Conservation (phyloP, 2,888 invertebrate species). For the Eupelmus urozonus region DNA sequence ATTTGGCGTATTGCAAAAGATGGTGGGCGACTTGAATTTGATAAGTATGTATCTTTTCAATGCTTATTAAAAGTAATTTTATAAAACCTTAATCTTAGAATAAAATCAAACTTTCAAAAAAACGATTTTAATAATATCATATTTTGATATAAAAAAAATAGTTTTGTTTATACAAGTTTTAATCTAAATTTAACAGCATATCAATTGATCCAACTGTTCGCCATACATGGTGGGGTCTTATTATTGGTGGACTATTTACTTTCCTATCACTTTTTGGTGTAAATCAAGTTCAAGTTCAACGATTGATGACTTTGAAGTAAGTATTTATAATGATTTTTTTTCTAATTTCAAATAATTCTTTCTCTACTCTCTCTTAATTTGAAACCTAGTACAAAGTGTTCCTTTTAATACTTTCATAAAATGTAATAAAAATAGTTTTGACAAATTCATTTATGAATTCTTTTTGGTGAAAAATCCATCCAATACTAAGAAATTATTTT, state of each 20-base stretch:
- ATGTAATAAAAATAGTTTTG: too few species aligned
- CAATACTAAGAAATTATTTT: too few species aligned
- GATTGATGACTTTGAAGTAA: conserved; percentile 83
- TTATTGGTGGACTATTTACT: conserved; percentile 89
- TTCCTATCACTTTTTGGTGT: conserved; percentile 91
- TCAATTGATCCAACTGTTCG: conserved; percentile 86
- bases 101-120: too few species aligned
- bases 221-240: conserved; percentile 90
- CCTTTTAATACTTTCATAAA: not conserved
- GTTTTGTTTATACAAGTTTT: too few species aligned
- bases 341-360: not conserved
- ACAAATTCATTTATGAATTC: too few species aligned
- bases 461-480: too few species aligned
- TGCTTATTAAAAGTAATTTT: not conserved
- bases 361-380: too few species aligned
- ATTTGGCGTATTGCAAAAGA: conserved; percentile 86
- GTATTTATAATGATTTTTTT: conserved; percentile 37
- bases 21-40: conserved; percentile 85
- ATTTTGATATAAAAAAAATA: not conserved
- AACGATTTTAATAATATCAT: not conserved
- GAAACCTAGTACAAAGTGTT: too few species aligned
- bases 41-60: conserved; percentile 79
- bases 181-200: conserved; percentile 10
- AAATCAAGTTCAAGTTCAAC: conserved; percentile 91
- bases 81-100: too few species aligned